Evolutionary conservation across 1,140 invertebrate genomes (phyloP).

Genomic region (Sycophaga agraensis): DNA sequence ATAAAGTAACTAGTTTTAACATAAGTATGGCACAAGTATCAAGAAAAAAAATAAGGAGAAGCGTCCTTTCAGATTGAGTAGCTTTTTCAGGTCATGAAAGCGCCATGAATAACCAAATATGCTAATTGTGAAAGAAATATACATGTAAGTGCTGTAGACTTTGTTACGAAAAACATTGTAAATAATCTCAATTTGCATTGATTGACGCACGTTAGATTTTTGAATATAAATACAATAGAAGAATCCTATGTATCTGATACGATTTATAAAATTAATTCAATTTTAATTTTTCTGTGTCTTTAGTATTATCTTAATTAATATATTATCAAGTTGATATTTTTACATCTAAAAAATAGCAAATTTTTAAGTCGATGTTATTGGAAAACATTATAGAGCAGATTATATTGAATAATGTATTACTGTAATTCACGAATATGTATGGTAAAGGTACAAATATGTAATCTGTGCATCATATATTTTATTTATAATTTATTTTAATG

Average conservation of each 20-base stretch:
- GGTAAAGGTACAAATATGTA: background rate
- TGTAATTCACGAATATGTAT: background rate
- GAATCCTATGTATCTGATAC: too few species aligned
- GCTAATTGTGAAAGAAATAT: conserved; percentile 18
- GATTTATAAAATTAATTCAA: too few species aligned
- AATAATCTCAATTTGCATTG: conserved; percentile 11
- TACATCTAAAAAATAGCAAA: conserved; percentile 15
- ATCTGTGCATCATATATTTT: background rate
- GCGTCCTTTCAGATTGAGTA: too few species aligned
- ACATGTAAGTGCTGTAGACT: conserved; percentile 19
- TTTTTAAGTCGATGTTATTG: conserved; percentile 22
- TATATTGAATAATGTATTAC: conserved; percentile 6
- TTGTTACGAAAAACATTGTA: conserved; percentile 26
- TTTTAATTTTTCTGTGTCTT: background rate
- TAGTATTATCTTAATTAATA: background rate
- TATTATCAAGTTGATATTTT: conserved; percentile 6
- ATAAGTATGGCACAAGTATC: conserved; percentile 12
- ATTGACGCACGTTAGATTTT: too few species aligned
- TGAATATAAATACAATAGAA: too few species aligned
- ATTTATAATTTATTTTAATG: too few species aligned
- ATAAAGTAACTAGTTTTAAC: conserved; percentile 25
- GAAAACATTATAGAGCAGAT: conserved; percentile 7
- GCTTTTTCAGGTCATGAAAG: conserved; percentile 8
- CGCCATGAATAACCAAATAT: background rate
- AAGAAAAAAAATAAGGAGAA: background rate